These are phyloP conservation scores for Brachionus koreanus DNA, from an alignment of 1,140 invertebrate genomes.

Conservation along the genomic window DNA sequence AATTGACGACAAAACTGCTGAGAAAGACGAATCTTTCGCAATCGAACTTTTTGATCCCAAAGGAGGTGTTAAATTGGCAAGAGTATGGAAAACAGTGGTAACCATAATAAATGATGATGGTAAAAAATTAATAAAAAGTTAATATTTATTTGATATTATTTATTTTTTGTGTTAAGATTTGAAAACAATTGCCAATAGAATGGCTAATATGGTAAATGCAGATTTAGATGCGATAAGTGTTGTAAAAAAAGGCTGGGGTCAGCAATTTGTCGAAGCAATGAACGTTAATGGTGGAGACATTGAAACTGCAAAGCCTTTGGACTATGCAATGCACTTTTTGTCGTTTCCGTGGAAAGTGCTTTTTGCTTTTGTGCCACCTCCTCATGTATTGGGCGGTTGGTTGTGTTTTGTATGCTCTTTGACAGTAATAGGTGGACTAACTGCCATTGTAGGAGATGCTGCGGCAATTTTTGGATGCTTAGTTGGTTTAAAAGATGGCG, in stretches of 20 bases:
- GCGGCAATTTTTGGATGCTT: conserved; percentile 67
- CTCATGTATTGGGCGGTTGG: conserved; percentile 64
- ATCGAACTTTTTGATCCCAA: conserved; percentile 62
- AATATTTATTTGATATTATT: not conserved
- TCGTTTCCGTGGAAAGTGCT: conserved; percentile 61
- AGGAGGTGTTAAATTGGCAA: conserved; percentile 63
- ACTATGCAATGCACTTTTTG: conserved; percentile 60
- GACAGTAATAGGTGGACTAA: conserved; percentile 63
- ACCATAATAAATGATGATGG: conserved; percentile 69
- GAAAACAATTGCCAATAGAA: conserved; percentile 60
- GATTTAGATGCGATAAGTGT: conserved; percentile 64
- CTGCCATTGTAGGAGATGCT: conserved; percentile 66
- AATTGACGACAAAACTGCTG: conserved; percentile 64
- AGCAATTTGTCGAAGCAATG: conserved; percentile 65
- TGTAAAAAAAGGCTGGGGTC: conserved; percentile 62
- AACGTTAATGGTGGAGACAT: conserved; percentile 68
- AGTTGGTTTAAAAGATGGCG: conserved; percentile 62
- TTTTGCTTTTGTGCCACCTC: conserved; percentile 64
- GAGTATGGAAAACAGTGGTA: conserved; percentile 63
- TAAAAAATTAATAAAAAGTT: conserved; percentile 48
- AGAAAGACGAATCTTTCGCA: conserved; percentile 68
- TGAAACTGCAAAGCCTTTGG: conserved; percentile 61
- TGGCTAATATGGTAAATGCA: conserved; percentile 63
- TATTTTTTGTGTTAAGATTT: conserved; percentile 45
- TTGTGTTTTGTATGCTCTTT: conserved; percentile 64